Percentiles rank a stretch among this genome's conserved stretches.
These are phyloP conservation scores for Caenorhabditis latens DNA, from an alignment of 1,140 invertebrate species.

Conservation along the genomic window DNA sequence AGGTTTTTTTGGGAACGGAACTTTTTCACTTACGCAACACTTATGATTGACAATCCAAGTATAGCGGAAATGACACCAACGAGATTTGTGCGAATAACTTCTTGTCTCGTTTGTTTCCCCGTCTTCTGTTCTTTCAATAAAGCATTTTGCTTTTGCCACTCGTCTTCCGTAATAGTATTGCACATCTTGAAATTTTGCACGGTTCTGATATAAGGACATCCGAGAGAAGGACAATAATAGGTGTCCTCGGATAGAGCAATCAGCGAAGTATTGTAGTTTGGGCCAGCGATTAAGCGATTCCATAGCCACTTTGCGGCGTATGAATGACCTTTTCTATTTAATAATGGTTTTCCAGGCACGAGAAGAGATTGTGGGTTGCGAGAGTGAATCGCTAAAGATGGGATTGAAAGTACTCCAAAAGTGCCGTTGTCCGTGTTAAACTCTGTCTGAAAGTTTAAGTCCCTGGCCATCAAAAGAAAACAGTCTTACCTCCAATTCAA, in stretches of 20 bases:
- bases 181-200: slow-evolving; percentile 69
- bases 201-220: slow-evolving; percentile 74
- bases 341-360: slow-evolving; percentile 67
- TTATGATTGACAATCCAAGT: slow-evolving; percentile 23
- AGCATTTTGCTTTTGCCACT: slow-evolving; percentile 64
- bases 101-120: slow-evolving; percentile 54
- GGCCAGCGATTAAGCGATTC: slow-evolving; percentile 72
- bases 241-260: slow-evolving; percentile 70
- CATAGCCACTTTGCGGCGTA: slow-evolving; percentile 76
- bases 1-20: too few species aligned
- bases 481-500: slow-evolving; percentile 2
- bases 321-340: slow-evolving; percentile 73
- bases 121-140: slow-evolving; percentile 1
- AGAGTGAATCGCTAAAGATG: slow-evolving; percentile 70
- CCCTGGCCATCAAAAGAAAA: background rate
- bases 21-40: background rate
- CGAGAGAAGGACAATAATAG: slow-evolving; percentile 73
- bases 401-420: slow-evolving; percentile 69
- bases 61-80: slow-evolving; percentile 12
- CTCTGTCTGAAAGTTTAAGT: slow-evolving; percentile 67
- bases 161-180: slow-evolving; percentile 67
- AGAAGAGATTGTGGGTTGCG: slow-evolving; percentile 72
- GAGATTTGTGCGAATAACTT: slow-evolving; percentile 53
- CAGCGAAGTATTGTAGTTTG: slow-evolving; percentile 70
- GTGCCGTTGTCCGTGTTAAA: slow-evolving; percentile 71